Percentiles rank a stretch among this genome's conserved stretches.
Evolutionary conservation across 2,113 vertebrate genomes (phyloP).

Genomic region (Archilochus colubris): DNA sequence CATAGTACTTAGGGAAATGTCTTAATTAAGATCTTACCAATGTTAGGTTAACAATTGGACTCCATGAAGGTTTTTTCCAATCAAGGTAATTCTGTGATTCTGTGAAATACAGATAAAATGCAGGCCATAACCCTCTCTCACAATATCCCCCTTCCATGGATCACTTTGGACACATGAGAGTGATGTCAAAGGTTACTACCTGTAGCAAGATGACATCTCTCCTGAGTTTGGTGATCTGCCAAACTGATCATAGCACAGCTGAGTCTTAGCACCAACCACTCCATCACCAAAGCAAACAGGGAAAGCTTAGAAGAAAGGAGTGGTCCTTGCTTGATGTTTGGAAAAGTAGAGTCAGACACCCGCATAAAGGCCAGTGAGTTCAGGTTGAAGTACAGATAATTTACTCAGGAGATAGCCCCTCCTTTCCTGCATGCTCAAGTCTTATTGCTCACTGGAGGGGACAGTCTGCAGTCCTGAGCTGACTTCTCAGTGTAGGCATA

Average conservation of each 20-base stretch:
- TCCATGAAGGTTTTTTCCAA: no score
- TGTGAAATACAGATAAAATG: not conserved
- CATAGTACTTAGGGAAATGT: no score
- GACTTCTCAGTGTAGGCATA: not conserved
- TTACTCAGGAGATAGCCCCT: not conserved
- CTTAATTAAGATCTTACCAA: no score
- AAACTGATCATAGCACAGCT: accelerated
- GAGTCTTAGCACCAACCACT: not conserved
- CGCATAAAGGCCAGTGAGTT: not conserved
- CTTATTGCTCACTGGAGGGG: not conserved
- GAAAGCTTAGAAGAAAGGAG: not conserved
- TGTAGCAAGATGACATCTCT: not conserved
- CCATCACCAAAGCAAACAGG: not conserved
- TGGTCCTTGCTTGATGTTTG: not conserved
- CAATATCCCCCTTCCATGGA: not conserved
- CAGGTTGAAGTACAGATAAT: not conserved
- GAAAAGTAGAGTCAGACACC: not conserved
- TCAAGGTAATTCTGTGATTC: no score
- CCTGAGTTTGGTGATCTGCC: accelerated
- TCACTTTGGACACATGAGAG: not conserved
- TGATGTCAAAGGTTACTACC: not conserved
- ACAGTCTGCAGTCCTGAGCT: not conserved
- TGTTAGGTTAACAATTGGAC: no score
- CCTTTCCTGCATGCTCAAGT: not conserved
- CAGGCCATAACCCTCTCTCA: not conserved